Base-by-base conservation (phyloP, 2,888 invertebrate genomes). In the Andrena haemorrhoa region DNA sequence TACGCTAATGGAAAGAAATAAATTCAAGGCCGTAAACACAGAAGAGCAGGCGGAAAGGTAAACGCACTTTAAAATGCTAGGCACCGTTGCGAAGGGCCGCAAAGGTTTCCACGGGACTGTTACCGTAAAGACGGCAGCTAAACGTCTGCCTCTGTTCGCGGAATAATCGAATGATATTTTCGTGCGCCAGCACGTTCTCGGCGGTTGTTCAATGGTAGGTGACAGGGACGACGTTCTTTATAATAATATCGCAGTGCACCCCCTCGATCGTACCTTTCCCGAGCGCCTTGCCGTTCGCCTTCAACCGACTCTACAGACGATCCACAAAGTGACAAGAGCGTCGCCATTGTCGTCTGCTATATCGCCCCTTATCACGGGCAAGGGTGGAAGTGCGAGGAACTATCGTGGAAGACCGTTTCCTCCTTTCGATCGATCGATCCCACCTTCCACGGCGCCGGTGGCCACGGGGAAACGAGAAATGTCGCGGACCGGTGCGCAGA, bases 391-490 rank as follows among this genome's bases (percentile, higher is more conserved):
- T 6, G 63, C 63, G 63, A 72, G 75, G 60, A 80, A 79, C 83
- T 63, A 76, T 72, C 75, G 71, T n/a, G 51, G 74, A 73, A 73
- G 75, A 75, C 74, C 51, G 76, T 76, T 85, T 85, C 84, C 82
- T 75, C 75, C 61, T 68, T 78, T 83, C 79, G 76, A 82, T 83
- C 86, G 83, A 86, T 87, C 86, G 86, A 82, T 85, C 69, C 72
- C 2, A 26, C 12, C 41, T 4, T 26, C 53, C 35, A 4, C 6
- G 29, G 58, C 75, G 60, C 31, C 41, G 61, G 47, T 33, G 65
- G 29, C 31, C 41, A 33, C 53, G 72, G 66, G 80, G 78, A 84
- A 83, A 86, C 84, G 80, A 73, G 69, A 70, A 84, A 86, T 53
- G 82, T 86, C 79, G 72, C 63, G 75, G 76, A 75, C 70, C 70